Base-by-base conservation (phyloP, 2,888 invertebrate genomes). In the Argynnis bischoffii region DNA sequence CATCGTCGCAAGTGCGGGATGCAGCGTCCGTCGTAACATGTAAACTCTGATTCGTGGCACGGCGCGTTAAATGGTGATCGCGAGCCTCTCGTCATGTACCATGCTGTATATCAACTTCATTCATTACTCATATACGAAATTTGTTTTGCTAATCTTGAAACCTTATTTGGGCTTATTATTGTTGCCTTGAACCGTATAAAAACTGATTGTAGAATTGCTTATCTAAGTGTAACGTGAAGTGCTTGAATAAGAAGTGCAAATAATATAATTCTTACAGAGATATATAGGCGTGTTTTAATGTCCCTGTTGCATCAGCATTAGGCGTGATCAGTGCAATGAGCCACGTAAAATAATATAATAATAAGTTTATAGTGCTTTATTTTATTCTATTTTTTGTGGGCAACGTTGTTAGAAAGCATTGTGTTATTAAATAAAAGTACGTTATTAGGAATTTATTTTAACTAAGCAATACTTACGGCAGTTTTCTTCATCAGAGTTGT, bases 1-100 rank as follows among this genome's bases (percentile, higher is more conserved):
- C 98, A 98, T 86, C 95, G 95, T 81, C 95, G 95, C 76, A 94
- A 90, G 86, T 94, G 93, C 75, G 95, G 95, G 85, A 98, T 96
- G 94, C 98, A 98, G 84, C 94, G 93, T 74, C 94, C 93, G 83
- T 95, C 94, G 93, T 96, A 95, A 90, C 97, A 97, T 77, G 94
- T 93, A 91, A 96, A 96, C 88, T 96, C 93, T 74, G 94, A 93
- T 69, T 93, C 90, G 79, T 87, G 90, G 89, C 96, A 96, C 77
- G 85, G 79, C 53, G 72, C 76, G 70, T 81, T 76, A 51, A 78
- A 78, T 55, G 88, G 83, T n/a, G 87, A 84, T 65, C 87, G 83
- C 72, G 87, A 84, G 26, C 86, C 82, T 72, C 86, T 83, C 81
- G 78, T 78, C 83, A 83, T 81, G 80, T 77, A 83, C 89, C 90